Conservation (phyloP, 2,113 vertebrate species). For the Athene cunicularia region DNA sequence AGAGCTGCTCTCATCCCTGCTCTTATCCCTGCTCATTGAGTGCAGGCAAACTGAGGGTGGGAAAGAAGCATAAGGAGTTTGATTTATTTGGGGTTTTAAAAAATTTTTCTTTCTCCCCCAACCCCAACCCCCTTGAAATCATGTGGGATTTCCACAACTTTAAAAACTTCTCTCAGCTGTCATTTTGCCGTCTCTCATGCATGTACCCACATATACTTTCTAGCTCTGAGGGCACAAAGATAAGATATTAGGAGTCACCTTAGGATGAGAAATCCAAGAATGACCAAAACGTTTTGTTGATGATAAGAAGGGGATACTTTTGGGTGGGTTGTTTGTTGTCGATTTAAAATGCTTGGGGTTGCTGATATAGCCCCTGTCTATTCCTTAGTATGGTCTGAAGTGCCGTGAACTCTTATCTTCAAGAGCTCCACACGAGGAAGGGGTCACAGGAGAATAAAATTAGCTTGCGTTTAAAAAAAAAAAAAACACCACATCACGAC, state of each 20-base stretch:
- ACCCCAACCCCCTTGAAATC: fast-evolving
- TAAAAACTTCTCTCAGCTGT: not conserved
- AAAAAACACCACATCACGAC: not conserved
- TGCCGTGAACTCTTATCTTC: fast-evolving
- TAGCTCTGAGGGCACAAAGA: not conserved
- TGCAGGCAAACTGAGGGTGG: not conserved
- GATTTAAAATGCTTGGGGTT: not conserved
- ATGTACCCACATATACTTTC: not conserved
- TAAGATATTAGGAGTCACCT: fast-evolving
- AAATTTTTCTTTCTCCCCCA: not conserved
- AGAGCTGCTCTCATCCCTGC: not conserved
- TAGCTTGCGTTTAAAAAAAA: not conserved
- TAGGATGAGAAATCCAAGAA: not conserved
- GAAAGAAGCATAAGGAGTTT: not conserved
- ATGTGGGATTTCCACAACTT: not conserved
- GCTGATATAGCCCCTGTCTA: not conserved
- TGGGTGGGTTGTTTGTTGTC: not conserved
- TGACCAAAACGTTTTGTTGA: not conserved
- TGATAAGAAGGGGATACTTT: not conserved
- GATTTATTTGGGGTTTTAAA: not conserved
- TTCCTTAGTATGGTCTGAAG: not conserved
- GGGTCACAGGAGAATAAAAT: not conserved
- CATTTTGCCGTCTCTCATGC: not conserved
- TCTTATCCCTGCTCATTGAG: not conserved
- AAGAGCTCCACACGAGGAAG: fast-evolving